Conservation (phyloP, 2,888 invertebrate genomes). For the Phasia obesa region DNA sequence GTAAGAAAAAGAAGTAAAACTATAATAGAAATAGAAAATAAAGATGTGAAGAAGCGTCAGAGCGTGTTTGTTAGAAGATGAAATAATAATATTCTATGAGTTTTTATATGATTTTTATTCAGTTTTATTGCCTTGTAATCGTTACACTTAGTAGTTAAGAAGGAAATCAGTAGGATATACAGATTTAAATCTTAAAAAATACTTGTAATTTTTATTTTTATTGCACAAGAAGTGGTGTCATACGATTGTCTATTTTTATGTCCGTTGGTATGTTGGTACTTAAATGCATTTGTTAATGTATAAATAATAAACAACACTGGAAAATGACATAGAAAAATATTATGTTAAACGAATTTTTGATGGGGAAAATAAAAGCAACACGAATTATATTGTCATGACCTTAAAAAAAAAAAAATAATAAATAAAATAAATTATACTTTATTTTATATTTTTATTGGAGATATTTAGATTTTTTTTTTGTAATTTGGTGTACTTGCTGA, state of each 20-base stretch:
- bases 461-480: no score
- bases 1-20: not conserved
- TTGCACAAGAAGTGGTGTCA: conserved; percentile 35
- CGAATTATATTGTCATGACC: no score
- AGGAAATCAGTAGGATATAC: conserved; percentile 13
- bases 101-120: conserved; percentile 69
- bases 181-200: conserved; percentile 35
- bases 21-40: conserved; percentile 41
- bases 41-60: conserved; percentile 53
- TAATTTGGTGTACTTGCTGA: no score
- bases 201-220: conserved; percentile 34
- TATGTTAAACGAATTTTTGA: no score
- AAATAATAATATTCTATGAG: conserved; percentile 49
- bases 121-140: conserved; percentile 71
- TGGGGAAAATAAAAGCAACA: no score
- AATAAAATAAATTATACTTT: no score
- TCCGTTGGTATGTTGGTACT: conserved; percentile 12
- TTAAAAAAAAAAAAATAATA: no score
- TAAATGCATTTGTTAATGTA: not conserved
- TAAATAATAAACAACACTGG: not conserved
- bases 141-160: conserved; percentile 54
- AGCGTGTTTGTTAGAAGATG: conserved; percentile 55
- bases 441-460: no score
- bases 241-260: conserved; percentile 33
- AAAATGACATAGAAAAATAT: no score